A percentile compares a stretch with the other conserved stretches of the same genome.
These are phyloP conservation scores for Theretra japonica DNA, from an alignment of 2,888 invertebrate genomes.

Conservation along the genomic window DNA sequence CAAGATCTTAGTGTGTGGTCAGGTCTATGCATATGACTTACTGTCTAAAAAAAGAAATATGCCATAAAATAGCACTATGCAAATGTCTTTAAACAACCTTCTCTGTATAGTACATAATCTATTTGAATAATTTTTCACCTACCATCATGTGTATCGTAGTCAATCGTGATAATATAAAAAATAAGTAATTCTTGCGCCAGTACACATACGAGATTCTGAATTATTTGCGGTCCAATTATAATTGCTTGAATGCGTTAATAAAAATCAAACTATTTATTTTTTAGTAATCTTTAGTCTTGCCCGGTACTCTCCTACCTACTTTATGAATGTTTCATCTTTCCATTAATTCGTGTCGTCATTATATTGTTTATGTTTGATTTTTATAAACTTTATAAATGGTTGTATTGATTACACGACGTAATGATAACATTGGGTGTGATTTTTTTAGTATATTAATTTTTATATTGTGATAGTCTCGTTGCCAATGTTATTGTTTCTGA, in stretches of 20 bases:
- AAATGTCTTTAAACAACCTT: too few relatives aligned
- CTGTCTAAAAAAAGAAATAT: too few relatives aligned
- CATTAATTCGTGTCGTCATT: background rate
- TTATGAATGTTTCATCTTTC: too few relatives aligned
- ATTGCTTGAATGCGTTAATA: slow-evolving; percentile 24
- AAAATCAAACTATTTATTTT: slow-evolving; percentile 11
- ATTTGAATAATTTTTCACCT: too few relatives aligned
- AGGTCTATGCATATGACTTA: too few relatives aligned
- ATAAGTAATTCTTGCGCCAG: background rate
- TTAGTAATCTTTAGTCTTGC: background rate
- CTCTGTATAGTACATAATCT: too few relatives aligned
- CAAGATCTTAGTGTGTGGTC: too few relatives aligned
- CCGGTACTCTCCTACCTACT: too few relatives aligned
- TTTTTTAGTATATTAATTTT: too few relatives aligned
- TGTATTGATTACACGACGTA: slow-evolving; percentile 7
- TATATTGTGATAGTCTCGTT: background rate
- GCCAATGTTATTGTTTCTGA: slow-evolving; percentile 31
- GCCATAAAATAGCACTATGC: too few relatives aligned
- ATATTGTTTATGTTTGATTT: slow-evolving; percentile 8
- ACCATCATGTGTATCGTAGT: too few relatives aligned
- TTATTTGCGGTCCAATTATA: background rate
- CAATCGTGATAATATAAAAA: too few relatives aligned
- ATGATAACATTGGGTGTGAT: background rate
- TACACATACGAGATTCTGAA: background rate
- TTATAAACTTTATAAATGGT: slow-evolving; percentile 15